phyloP scores from a whole-genome alignment of 1,140 invertebrate genomes.

The Drosophila triauraria region DNA sequence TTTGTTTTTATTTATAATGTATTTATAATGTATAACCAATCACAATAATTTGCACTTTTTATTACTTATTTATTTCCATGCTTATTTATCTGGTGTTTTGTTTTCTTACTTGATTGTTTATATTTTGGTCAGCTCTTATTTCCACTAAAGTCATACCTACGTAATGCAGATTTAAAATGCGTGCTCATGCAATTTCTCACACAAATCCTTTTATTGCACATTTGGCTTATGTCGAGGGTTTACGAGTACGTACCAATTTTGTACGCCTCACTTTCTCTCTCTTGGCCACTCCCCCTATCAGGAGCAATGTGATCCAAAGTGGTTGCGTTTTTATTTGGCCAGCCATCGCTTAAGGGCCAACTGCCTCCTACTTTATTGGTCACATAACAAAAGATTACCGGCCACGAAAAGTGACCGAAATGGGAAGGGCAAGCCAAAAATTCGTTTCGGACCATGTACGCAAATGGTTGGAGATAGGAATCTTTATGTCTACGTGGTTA shows the following conservation, averaged over 20 bases:
- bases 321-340: slow-evolving; percentile 44
- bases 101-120: neutral
- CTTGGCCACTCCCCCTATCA: slow-evolving; percentile 43
- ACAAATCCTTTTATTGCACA: slow-evolving; percentile 83
- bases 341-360: slow-evolving; percentile 44
- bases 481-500: slow-evolving; percentile 77
- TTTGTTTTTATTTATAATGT: too few species aligned
- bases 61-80: too few species aligned
- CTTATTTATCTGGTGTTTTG: too few species aligned
- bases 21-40: too few species aligned
- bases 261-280: slow-evolving; percentile 27
- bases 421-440: slow-evolving; percentile 33
- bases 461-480: slow-evolving; percentile 51
- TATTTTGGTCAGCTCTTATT: neutral
- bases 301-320: slow-evolving; percentile 43
- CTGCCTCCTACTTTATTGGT: slow-evolving; percentile 78
- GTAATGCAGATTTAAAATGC: slow-evolving; percentile 81
- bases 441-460: slow-evolving; percentile 47
- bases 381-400: slow-evolving; percentile 80
- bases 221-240: slow-evolving; percentile 71
- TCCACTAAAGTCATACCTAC: slow-evolving; percentile 60
- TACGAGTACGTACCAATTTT: slow-evolving; percentile 68
- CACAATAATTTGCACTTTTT: too few species aligned
- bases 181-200: slow-evolving; percentile 79
- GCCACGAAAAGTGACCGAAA: slow-evolving; percentile 12